A percentile compares a stretch with the other conserved stretches of the same genome.
phyloP scores from a whole-genome alignment of 2,113 vertebrate species.

The Erinaceus europaeus region DNA sequence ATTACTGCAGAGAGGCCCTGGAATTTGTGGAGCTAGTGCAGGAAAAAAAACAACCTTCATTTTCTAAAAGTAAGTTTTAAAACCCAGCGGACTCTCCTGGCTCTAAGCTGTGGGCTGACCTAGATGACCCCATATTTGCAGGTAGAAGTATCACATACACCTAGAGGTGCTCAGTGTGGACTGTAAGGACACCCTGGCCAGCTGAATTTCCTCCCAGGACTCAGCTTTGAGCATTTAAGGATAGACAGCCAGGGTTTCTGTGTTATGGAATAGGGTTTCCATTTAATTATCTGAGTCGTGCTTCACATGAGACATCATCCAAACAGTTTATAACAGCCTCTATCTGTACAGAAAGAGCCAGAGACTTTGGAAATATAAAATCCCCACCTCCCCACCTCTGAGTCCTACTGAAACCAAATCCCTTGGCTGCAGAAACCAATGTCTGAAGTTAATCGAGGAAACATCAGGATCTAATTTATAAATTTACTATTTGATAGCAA shows the following conservation, averaged over 20 bases:
- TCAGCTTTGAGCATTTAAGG: neutral
- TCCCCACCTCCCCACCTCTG: neutral
- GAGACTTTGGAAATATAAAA: neutral
- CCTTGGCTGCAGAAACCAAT: neutral
- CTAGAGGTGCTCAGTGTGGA: neutral
- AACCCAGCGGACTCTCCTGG: too few species aligned
- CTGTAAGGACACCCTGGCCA: neutral
- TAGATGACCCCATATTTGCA: too few species aligned
- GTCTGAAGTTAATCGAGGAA: neutral
- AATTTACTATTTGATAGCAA: neutral
- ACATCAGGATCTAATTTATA: neutral
- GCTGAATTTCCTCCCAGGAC: neutral
- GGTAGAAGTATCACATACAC: neutral
- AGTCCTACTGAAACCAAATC: neutral
- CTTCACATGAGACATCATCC: neutral
- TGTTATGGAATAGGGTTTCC: neutral
- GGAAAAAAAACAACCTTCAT: neutral
- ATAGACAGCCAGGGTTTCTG: neutral
- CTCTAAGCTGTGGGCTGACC: neutral
- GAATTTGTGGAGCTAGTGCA: neutral
- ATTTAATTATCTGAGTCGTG: neutral
- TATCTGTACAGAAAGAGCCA: neutral
- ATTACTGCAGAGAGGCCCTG: fast-evolving
- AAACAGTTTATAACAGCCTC: neutral
- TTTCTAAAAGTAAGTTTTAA: too few species aligned